These are phyloP conservation scores for Dasysyrphus albostriatus DNA, from an alignment of 2,888 invertebrate genomes.

Conservation along the genomic window DNA sequence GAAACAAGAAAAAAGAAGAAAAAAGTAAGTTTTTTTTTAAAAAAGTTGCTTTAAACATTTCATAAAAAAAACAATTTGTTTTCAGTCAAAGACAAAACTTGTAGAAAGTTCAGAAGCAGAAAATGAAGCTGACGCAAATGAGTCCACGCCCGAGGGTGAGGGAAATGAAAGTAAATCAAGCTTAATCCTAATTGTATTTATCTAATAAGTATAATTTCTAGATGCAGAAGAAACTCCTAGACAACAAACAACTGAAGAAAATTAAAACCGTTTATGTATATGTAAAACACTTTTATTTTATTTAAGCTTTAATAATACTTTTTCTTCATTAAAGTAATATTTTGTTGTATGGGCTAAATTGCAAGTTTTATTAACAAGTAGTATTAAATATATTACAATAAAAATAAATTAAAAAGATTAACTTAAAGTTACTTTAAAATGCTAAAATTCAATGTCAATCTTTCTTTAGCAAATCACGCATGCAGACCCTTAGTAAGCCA, in stretches of 20 bases:
- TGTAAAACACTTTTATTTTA: neutral
- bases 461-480: conserved; percentile 10
- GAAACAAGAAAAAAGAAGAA: conserved; percentile 30
- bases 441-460: neutral
- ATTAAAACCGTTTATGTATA: neutral
- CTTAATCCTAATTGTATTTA: neutral
- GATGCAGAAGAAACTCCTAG: conserved; percentile 14
- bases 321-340: conserved; percentile 23
- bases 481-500: conserved; percentile 80
- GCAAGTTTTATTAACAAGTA: conserved; percentile 34
- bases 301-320: conserved; percentile 62
- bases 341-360: conserved; percentile 4
- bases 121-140: conserved; percentile 1
- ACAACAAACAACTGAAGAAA: conserved; percentile 22
- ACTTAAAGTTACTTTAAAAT: conserved; percentile 13
- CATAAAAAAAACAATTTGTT: neutral
- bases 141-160: conserved; percentile 1
- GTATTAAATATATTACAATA: conserved; percentile 32
- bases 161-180: conserved; percentile 27
- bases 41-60: neutral
- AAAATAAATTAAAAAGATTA: conserved; percentile 41
- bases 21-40: conserved; percentile 6
- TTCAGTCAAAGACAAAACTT: conserved; percentile 20
- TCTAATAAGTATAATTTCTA: neutral
- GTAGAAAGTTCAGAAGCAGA: conserved; percentile 7